Evolutionary conservation across 64 coral and sea anemone species (phyloP).

Genomic region (Acropora tenuis): DNA sequence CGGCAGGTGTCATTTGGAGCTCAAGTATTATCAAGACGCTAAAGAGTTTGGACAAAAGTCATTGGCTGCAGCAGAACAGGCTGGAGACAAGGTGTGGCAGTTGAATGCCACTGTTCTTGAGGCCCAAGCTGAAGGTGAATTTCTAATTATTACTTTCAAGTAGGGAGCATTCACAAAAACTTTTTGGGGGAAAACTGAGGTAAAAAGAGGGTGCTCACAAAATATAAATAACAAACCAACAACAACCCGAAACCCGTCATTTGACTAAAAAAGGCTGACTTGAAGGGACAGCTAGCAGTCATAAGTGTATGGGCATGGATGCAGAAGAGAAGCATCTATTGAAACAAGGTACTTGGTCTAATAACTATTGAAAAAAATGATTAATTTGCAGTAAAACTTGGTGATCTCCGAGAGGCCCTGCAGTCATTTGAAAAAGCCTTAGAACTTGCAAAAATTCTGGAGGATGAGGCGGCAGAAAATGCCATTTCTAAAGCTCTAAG

Average conservation of each 20-base stretch:
- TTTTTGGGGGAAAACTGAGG: too few relatives aligned
- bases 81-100: constrained; percentile 94
- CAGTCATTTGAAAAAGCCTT: constrained; percentile 92
- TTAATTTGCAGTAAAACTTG: constrained; percentile 85
- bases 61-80: constrained; percentile 91
- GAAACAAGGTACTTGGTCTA: too few relatives aligned
- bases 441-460: constrained; percentile 86
- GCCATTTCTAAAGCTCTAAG: constrained; percentile 93
- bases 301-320: too few relatives aligned
- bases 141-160: neutral
- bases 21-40: constrained; percentile 95
- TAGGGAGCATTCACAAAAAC: too few relatives aligned
- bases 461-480: constrained; percentile 90
- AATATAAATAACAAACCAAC: too few relatives aligned
- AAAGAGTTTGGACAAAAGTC: constrained; percentile 97
- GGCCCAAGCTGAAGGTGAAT: constrained; percentile 90
- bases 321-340: too few relatives aligned
- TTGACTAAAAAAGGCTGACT: too few relatives aligned
- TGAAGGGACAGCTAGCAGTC: too few relatives aligned
- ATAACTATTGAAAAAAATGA: too few relatives aligned
- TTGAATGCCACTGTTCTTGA: constrained; percentile 96
- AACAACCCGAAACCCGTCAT: too few relatives aligned
- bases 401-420: constrained; percentile 90
- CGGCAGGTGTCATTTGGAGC: constrained; percentile 92
- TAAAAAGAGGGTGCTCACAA: too few relatives aligned